Evolutionary conservation across 1,140 invertebrate genomes (phyloP), one percentile per base, ranked within the genome.

Genomic region (Polyergus mexicanus): DNA sequence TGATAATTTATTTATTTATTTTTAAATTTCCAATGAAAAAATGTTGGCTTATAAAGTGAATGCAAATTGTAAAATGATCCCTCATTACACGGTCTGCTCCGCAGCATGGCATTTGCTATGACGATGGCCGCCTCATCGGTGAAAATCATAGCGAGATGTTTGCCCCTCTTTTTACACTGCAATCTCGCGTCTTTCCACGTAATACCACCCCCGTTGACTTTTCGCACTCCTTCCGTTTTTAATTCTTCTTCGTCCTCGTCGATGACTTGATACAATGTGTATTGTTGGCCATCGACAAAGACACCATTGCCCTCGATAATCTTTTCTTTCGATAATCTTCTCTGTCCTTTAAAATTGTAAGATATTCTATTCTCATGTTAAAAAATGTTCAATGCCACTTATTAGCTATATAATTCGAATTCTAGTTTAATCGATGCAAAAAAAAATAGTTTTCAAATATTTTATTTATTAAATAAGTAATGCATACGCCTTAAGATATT

Each of bases 201-300:
- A 28, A 90, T 56, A 11, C 88, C 88, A 25, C 88, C 88, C 0
- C 88, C 86, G 41, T 90, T 88, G 19, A 90, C 71, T 65, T 72
- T 88, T 11, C 81, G 25, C 35, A 78, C 56, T 11, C 84, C 88
- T 8, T 65, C 6, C 16, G 71, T 1, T 22, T 60, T 35, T 25
- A 78, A 47, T 28, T 63, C 38, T 11, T 87, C 47, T 3, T 60
- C 65, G 13, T 81, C 65, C 28, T 54, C 44, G 2, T 81, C 71
- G 11, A 32, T 25, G 8, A 86, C 65, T 13, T 35, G 51, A 71
- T 90, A 88, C 10, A 38, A 38, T 6, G 35, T 38, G 35, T 38
- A 38, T 41, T 38, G 84, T 38, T 86, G 68, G 5, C 86, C 86
- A 38, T 89, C 84, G 16, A 51, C 66, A 6, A 69, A 47, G 25